Conservation (phyloP, 2,113 vertebrate genomes). For the Tyto alba region DNA sequence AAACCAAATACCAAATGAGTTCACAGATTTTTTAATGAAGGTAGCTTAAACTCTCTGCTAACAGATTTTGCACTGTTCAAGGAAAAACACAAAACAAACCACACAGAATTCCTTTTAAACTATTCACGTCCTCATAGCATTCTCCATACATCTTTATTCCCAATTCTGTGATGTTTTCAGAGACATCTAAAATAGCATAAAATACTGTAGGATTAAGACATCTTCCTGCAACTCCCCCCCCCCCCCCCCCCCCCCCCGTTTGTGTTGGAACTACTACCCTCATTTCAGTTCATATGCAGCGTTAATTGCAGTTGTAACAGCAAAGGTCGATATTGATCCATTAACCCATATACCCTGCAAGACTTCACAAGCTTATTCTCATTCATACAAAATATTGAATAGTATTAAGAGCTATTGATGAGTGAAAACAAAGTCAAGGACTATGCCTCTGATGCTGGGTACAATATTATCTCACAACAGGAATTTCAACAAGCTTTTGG, state of each 20-base stretch:
- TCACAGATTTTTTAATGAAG: not conserved
- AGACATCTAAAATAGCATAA: not conserved
- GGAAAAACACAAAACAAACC: not conserved
- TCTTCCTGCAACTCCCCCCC: not conserved
- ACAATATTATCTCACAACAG: not conserved
- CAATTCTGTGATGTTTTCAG: not conserved
- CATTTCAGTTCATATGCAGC: not conserved
- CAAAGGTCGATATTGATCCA: conserved; percentile 40
- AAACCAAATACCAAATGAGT: not conserved
- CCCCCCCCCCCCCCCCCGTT: not conserved
- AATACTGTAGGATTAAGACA: not conserved
- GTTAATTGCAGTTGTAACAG: conserved; percentile 35
- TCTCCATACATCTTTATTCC: not conserved
- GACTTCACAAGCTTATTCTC: conserved; percentile 16
- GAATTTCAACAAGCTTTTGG: not conserved
- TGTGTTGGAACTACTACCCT: not conserved
- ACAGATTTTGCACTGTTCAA: not conserved
- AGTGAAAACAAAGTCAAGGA: conserved; percentile 12
- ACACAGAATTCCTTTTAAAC: not conserved
- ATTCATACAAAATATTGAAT: conserved; percentile 6
- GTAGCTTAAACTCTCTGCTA: not conserved
- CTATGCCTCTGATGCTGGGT: not conserved
- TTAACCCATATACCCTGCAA: not conserved
- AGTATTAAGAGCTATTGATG: not conserved
- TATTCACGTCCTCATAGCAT: not conserved